A percentile compares a stretch with the other conserved stretches of the same genome.
phyloP scores from a whole-genome alignment of 1,140 invertebrate genomes.

The Sarcophaga bullata region DNA sequence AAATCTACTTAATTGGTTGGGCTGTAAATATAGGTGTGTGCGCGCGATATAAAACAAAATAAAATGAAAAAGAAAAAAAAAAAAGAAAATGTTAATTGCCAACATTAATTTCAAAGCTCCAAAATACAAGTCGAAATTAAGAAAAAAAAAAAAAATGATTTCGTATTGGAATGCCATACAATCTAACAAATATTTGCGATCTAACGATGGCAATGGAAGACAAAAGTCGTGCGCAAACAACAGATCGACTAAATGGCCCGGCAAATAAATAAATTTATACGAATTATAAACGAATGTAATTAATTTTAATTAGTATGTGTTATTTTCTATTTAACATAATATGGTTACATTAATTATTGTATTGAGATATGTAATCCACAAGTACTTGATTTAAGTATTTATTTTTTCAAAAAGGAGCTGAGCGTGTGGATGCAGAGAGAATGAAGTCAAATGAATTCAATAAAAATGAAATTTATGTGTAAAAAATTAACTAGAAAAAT shows the following conservation, averaged over 20 bases:
- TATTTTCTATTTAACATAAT: constrained; percentile 23
- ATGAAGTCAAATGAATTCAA: not conserved
- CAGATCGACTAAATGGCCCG: not conserved
- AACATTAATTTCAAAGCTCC: constrained; percentile 33
- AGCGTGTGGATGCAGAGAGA: not conserved
- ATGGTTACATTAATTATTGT: constrained; percentile 35
- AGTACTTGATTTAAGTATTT: too few species aligned
- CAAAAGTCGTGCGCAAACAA: constrained; percentile 17
- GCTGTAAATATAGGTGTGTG: constrained; percentile 30
- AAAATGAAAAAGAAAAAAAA: not conserved
- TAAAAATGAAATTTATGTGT: too few species aligned
- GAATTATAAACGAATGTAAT: constrained; percentile 27
- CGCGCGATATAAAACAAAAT: not conserved
- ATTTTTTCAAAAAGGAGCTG: not conserved
- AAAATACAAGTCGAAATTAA: not conserved
- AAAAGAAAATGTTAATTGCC: constrained; percentile 35
- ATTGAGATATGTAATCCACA: constrained; percentile 12
- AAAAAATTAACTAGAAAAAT: too few species aligned
- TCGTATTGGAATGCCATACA: not conserved
- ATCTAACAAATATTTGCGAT: not conserved
- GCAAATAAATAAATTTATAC: constrained; percentile 19
- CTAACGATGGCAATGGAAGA: not conserved
- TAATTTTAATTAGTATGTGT: constrained; percentile 39
- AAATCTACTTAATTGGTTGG: constrained; percentile 21
- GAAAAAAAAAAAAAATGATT: too few species aligned